Percentiles rank a stretch among this genome's conserved stretches.
Evolutionary conservation across 1,140 invertebrate species (phyloP).

Genomic region (Drosophila fuyamai): DNA sequence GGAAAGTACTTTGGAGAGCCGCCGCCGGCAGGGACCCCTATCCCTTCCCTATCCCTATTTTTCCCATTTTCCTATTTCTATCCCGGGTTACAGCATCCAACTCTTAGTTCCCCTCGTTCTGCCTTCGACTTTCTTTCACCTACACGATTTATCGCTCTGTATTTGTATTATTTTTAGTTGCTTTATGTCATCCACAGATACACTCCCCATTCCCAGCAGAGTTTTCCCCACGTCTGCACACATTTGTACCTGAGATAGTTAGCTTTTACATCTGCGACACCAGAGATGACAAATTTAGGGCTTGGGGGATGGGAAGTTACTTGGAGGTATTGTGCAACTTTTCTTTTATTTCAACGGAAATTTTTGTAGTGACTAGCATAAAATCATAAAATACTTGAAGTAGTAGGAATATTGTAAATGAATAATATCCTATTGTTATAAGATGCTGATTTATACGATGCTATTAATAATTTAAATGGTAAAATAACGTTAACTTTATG

Average conservation of each 20-base stretch:
- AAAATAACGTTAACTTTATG: no score
- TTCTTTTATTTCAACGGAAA: neutral
- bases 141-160: slow-evolving; percentile 82
- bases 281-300: slow-evolving; percentile 23
- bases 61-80: slow-evolving; percentile 15
- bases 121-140: slow-evolving; percentile 73
- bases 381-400: no score
- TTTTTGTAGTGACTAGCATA: neutral
- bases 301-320: slow-evolving; percentile 1
- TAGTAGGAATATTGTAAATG: no score
- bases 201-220: slow-evolving; percentile 14
- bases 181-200: slow-evolving; percentile 72
- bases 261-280: slow-evolving; percentile 34
- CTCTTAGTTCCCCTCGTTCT: slow-evolving; percentile 19
- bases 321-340: neutral
- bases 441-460: no score
- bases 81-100: slow-evolving; percentile 31
- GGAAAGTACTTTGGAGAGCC: slow-evolving; percentile 72
- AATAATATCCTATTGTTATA: no score
- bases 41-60: slow-evolving; percentile 20
- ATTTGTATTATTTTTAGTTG: slow-evolving; percentile 84
- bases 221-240: slow-evolving; percentile 9
- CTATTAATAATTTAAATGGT: no score
- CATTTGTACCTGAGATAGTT: slow-evolving; percentile 43
- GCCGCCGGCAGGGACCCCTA: slow-evolving; percentile 15